Base-by-base conservation (phyloP, 2,888 invertebrate species). In the Cyrtodaria siliqua region DNA sequence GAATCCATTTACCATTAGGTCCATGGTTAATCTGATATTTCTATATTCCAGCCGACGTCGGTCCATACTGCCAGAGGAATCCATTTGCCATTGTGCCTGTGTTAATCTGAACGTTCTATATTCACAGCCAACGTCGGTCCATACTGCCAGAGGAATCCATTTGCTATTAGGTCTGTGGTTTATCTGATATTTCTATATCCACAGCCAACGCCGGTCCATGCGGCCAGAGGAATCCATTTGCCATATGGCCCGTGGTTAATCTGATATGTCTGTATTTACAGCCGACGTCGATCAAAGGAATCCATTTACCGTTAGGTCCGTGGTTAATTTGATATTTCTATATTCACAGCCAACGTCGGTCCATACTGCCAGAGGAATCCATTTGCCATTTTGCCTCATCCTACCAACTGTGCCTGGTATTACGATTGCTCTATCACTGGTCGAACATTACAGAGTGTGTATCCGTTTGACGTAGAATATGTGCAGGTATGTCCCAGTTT, bases 401-500 rank as follows among this genome's bases (percentile, higher is more conserved):
- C 70, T 9, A 74, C 76, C 1, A 83, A 83, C 55, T 86, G 86
- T 73, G 84, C 86, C 2, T 81, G 81, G 79, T 83, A 72, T 55
- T 81, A 77, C 55, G 74, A 83, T 62, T 83, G 83, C 52, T 80
- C 80, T 14, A 71, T 67, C 9, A 70, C 40, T 4, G 76, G 70
- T 14, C 50, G 60, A 0, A 70, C 70, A 14, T 27, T 62, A 33
- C 81, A 82, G 62, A 81, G 83, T 70, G 81, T 81, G 9, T 68
- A 78, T 57, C 83, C 77, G 4, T 85, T 69, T 57, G 81, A 83
- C 44, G 78, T 78, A 18, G 73, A 79, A 55, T 75, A 68, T 57
- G 71, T 61, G n/a, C 81, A 72, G 63, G 77, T 77, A 56, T n/a
- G n/a, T n/a, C n/a, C n/a, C n/a, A n/a, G n/a, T n/a, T n/a, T n/a